Percentiles rank a stretch among this genome's conserved stretches.
phyloP scores from a whole-genome alignment of 2,113 vertebrate genomes.

The Tricholaema leucomelas region DNA sequence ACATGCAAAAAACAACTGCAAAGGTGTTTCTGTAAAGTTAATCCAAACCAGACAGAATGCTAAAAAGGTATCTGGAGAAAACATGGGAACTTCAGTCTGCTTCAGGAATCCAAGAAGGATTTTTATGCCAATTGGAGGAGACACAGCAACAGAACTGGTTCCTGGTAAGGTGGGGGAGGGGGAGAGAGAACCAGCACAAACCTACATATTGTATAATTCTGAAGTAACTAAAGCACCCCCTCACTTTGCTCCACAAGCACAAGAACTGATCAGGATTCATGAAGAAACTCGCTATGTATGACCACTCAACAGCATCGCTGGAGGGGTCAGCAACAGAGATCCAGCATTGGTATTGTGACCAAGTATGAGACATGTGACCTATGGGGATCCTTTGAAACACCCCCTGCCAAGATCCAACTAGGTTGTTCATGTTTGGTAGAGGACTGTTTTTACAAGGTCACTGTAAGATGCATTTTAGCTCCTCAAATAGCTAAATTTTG shows the following conservation, averaged over 20 bases:
- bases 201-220: background rate
- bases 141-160: background rate
- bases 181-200: background rate
- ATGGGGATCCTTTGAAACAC: background rate
- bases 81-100: background rate
- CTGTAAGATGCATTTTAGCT: background rate
- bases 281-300: background rate
- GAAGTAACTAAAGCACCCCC: background rate
- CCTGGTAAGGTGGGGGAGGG: background rate
- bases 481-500: background rate
- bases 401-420: background rate
- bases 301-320: background rate
- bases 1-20: slow-evolving; percentile 30
- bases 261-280: background rate
- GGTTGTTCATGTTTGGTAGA: too few species aligned
- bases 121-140: background rate
- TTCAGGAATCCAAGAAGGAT: background rate
- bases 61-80: background rate
- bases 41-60: background rate
- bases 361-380: background rate
- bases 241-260: background rate
- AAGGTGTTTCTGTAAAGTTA: slow-evolving; percentile 65
- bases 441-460: background rate
- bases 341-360: background rate
- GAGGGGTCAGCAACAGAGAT: background rate